phyloP scores from a whole-genome alignment of 2,797 vertebrate genomes.

The Anolis apletophallus region DNA sequence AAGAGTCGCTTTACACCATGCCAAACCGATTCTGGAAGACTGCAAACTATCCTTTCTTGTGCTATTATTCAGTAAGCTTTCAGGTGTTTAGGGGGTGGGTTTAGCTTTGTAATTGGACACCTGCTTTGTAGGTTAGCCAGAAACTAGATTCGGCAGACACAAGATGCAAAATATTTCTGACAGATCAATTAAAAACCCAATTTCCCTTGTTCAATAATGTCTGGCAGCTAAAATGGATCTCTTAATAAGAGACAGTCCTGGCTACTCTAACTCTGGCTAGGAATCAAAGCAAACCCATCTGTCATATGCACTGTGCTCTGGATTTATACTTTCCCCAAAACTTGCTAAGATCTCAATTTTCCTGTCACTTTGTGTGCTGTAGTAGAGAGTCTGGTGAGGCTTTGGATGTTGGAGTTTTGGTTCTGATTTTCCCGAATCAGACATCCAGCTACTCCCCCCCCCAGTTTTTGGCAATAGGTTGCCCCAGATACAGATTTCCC shows the following conservation, averaged over 20 bases:
- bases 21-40: background rate
- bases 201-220: background rate
- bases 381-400: background rate
- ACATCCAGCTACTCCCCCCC: background rate
- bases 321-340: conserved; percentile 6
- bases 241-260: conserved; percentile 27
- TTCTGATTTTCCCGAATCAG: background rate
- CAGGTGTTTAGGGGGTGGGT: background rate
- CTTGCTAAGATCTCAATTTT: accelerated
- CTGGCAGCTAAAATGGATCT: conserved; percentile 21
- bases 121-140: conserved; percentile 18
- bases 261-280: background rate
- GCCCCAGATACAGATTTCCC: background rate
- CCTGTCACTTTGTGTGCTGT: background rate
- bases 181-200: conserved; percentile 5
- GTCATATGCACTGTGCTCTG: background rate
- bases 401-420: background rate
- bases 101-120: background rate
- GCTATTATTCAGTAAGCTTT: background rate
- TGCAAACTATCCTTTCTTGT: background rate
- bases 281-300: conserved; percentile 2
- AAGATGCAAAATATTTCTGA: background rate
- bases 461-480: background rate
- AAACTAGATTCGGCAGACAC: background rate
- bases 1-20: background rate